A percentile compares a stretch with the other conserved stretches of the same genome.
Evolutionary conservation across 2,113 vertebrate genomes (phyloP).

Genomic region (Phyllopteryx taeniolatus): DNA sequence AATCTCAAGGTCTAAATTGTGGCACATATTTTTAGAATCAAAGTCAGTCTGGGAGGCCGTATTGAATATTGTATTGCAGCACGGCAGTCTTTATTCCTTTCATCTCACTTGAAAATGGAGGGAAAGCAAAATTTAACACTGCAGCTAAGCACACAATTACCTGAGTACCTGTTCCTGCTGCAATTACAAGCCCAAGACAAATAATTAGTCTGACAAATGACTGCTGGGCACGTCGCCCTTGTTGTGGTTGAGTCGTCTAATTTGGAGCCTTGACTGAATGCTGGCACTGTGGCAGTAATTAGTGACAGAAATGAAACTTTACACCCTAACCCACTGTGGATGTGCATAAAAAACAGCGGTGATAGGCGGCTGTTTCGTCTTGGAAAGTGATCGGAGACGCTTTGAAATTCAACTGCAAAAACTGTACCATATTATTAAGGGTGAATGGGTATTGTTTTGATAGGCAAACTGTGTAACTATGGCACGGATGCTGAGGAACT

Average conservation of each 20-base stretch:
- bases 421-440: not conserved
- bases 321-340: conserved; percentile 37
- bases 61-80: conserved; percentile 52
- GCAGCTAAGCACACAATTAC: conserved; percentile 74
- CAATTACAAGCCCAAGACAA: conserved; percentile 78
- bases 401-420: not conserved
- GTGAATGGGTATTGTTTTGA: not conserved
- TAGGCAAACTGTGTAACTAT: not conserved
- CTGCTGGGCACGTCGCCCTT: conserved; percentile 73
- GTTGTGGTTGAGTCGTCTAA: conserved; percentile 77
- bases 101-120: conserved; percentile 63
- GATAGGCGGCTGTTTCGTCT: not conserved
- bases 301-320: conserved; percentile 70
- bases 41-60: conserved; percentile 44
- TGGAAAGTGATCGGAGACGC: not conserved
- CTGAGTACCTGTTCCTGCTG: conserved; percentile 75
- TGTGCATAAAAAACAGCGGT: not conserved
- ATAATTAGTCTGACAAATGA: conserved; percentile 80
- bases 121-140: conserved; percentile 72
- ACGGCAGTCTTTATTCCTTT: conserved; percentile 52
- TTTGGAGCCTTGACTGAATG: conserved; percentile 68
- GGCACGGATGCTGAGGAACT: not conserved
- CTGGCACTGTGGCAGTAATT: conserved; percentile 69
- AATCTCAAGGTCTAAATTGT: conserved; percentile 15
- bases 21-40: conserved; percentile 62